Evolutionary conservation across 1,140 invertebrate genomes (phyloP).

Genomic region (Contarinia nasturtii): DNA sequence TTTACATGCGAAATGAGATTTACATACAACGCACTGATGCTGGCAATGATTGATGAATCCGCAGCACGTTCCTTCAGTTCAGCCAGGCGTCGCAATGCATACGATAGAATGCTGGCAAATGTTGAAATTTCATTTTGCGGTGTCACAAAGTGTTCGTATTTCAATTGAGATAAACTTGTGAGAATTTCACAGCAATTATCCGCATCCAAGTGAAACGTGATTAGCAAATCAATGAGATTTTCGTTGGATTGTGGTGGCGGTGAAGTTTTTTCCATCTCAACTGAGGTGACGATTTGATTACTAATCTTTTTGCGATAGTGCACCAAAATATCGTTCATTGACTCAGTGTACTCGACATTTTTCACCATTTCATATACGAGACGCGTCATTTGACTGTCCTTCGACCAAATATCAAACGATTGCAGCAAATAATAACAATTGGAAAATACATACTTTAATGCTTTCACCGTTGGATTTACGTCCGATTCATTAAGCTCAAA

Average conservation of each 20-base stretch:
- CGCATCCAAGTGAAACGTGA: slow-evolving; percentile 11
- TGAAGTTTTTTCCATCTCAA: not conserved
- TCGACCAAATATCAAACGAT: slow-evolving; percentile 7
- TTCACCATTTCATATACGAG: no score
- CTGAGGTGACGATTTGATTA: slow-evolving; percentile 6
- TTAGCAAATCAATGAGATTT: slow-evolving; percentile 9
- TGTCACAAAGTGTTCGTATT: not conserved
- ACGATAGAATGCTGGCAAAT: slow-evolving; percentile 13
- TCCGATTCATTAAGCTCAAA: not conserved
- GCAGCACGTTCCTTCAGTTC: slow-evolving; percentile 10
- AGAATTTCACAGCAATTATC: slow-evolving; percentile 8
- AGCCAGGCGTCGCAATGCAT: slow-evolving; percentile 10
- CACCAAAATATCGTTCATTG: slow-evolving; percentile 8
- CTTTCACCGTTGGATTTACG: not conserved
- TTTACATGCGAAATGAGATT: slow-evolving; percentile 7
- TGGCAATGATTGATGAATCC: slow-evolving; percentile 6
- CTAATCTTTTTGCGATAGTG: slow-evolving; percentile 16
- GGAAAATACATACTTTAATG: slow-evolving; percentile 17
- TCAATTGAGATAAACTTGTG: not conserved
- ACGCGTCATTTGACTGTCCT: not conserved
- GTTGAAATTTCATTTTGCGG: slow-evolving; percentile 1
- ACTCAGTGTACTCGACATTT: no score
- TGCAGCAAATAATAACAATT: slow-evolving; percentile 11
- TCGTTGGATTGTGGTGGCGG: no score
- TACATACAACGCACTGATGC: slow-evolving; percentile 9